Evolutionary conservation across 37 sponge, comb jelly and placozoan species (phyloP).

Genomic region (Beroe forskalii): DNA sequence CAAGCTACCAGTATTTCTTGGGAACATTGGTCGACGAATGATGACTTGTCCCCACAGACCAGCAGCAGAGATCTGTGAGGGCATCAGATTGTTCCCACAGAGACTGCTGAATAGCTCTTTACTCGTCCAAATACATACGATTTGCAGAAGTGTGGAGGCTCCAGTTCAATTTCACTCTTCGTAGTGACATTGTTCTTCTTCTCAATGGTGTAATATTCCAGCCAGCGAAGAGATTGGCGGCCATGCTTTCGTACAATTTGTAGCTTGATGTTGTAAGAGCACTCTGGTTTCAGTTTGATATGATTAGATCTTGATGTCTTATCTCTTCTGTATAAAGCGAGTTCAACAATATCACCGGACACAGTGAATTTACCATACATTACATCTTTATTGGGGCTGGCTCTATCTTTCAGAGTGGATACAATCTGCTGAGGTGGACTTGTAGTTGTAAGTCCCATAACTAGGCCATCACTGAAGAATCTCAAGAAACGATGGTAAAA

Average conservation of each 20-base stretch:
- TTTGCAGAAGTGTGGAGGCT: conserved; percentile 44
- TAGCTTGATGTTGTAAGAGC: conserved; percentile 21
- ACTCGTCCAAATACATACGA: background rate
- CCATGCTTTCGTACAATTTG: background rate
- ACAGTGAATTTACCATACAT: conserved; percentile 40
- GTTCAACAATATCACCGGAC: background rate
- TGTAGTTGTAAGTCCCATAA: conserved; percentile 6
- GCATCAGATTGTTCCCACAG: conserved; percentile 24
- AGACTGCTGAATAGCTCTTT: conserved; percentile 46
- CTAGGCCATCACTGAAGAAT: conserved; percentile 53
- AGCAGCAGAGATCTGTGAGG: no score
- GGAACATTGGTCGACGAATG: no score
- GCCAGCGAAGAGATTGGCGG: conserved; percentile 10
- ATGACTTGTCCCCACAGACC: no score
- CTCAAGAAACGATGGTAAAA: conserved; percentile 52
- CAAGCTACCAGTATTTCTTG: no score
- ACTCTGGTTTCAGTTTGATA: conserved; percentile 35
- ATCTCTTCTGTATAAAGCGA: conserved; percentile 4
- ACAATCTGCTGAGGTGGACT: conserved; percentile 13
- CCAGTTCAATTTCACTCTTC: conserved; percentile 10
- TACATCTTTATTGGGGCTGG: conserved; percentile 53
- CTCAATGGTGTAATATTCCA: conserved; percentile 13
- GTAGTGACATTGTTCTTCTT: background rate
- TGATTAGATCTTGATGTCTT: background rate
- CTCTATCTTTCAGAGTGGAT: conserved; percentile 3